These are phyloP conservation scores for Urocynchramus pylzowi DNA, from an alignment of 2,113 vertebrate genomes.

Conservation along the genomic window DNA sequence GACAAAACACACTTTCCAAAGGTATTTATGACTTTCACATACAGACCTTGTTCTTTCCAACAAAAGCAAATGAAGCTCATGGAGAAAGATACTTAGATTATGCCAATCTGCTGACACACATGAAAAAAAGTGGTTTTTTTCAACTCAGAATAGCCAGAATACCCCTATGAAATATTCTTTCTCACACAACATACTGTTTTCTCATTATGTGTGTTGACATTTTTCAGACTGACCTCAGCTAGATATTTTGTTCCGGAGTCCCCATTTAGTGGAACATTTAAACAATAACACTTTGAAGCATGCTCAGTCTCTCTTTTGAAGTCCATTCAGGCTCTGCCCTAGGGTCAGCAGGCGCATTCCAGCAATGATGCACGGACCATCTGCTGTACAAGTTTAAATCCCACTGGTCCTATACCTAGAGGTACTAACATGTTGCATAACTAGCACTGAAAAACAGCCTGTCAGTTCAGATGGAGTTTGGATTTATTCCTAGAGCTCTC, in stretches of 20 bases:
- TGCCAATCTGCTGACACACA: slow-evolving; percentile 31
- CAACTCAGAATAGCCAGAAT: slow-evolving; percentile 4
- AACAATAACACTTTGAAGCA: slow-evolving; percentile 68
- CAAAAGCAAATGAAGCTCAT: not conserved
- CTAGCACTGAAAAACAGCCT: slow-evolving; percentile 49
- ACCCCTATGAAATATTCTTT: slow-evolving; percentile 30
- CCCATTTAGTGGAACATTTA: slow-evolving; percentile 67
- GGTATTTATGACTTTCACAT: not conserved
- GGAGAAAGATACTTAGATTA: not conserved
- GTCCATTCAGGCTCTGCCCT: slow-evolving; percentile 65
- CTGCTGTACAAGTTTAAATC: slow-evolving; percentile 63
- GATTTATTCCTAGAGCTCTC: slow-evolving; percentile 45
- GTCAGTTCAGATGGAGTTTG: not conserved
- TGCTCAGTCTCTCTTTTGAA: slow-evolving; percentile 62
- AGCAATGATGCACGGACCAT: slow-evolving; percentile 55
- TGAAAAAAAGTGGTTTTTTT: not conserved
- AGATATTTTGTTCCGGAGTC: slow-evolving; percentile 68
- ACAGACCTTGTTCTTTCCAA: not conserved
- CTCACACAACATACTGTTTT: slow-evolving; percentile 49
- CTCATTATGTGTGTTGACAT: slow-evolving; percentile 61
- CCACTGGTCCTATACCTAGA: slow-evolving; percentile 54
- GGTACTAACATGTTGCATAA: slow-evolving; percentile 56
- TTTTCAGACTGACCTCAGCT: slow-evolving; percentile 61
- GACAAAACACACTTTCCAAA: not conserved
- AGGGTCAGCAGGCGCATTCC: slow-evolving; percentile 60